Evolutionary conservation across 23 tunicate genomes (phyloP), one percentile per base, ranked within the genome.

Genomic region (Styela clava): DNA sequence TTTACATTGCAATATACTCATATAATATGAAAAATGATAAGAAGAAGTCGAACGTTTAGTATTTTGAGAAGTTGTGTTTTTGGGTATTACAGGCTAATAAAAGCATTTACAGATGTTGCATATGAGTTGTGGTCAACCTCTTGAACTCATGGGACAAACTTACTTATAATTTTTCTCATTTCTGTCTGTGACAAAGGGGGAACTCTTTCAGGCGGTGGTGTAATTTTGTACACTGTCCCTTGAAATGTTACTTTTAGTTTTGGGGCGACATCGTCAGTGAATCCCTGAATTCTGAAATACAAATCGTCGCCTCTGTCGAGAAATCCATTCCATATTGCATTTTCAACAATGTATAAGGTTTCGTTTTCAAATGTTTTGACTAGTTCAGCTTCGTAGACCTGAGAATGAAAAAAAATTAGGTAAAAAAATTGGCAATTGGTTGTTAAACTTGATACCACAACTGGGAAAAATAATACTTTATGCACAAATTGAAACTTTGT

Each of bases 251-350:
- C 52, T 56, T 61, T 74, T 34, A 87, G 62, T 31, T 85, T 81
- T 12, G 91, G 91, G 34, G 74, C 25, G 1, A 83, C 91, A 44
- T 34, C 74, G 36, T 63, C 64, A 51, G 87, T 62, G 64, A 86
- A 84, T 2, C 94, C 94, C 37, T 64, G 44, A 2, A 89, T 20
- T 26, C 63, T 63, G 34, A 89, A 84, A 21, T 84, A 78, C 23
- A 89, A 71, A 20, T 20, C 36, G 24, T 65, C 33, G 27, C 85
- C 82, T 37, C 33, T 81, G 16, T 73, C 62, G 2, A 89, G 33
- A 52, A 62, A 65, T 36, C 84, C 73, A 63, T 80, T 84, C 82
- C 85, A 83, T 63, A 84, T 77, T 73, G 78, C 83, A 81, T 89
- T 89, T 51, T 33, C 52, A 62, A 89, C 88, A 68, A 84, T 82